Percentiles rank a stretch among this genome's conserved stretches.
phyloP scores from a whole-genome alignment of 2,797 vertebrate genomes.

The Poecile montanus region DNA sequence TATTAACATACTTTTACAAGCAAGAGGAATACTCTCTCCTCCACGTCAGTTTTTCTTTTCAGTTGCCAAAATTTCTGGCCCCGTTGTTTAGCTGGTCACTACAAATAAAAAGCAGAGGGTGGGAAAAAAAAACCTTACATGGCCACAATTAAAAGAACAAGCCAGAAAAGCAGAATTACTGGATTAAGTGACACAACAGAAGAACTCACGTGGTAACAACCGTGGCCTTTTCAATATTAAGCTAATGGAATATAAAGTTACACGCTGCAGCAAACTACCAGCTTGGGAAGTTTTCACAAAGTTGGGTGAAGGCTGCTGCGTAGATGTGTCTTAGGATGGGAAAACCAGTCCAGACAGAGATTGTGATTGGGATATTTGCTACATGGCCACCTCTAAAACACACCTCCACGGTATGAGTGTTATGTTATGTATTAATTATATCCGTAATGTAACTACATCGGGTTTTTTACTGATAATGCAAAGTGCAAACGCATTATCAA shows the following conservation, averaged over 20 bases:
- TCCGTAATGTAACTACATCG: neutral
- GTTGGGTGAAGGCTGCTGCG: neutral
- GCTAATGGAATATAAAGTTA: neutral
- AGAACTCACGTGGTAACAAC: neutral
- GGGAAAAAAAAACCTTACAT: rapidly evolving
- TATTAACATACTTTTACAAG: neutral
- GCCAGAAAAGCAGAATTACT: neutral
- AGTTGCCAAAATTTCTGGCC: neutral
- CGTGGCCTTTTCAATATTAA: neutral
- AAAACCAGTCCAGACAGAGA: rapidly evolving
- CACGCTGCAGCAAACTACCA: neutral
- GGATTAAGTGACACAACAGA: neutral
- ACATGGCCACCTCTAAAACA: rapidly evolving
- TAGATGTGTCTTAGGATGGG: neutral
- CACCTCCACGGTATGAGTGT: rapidly evolving
- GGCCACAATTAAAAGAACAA: neutral
- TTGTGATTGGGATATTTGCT: rapidly evolving
- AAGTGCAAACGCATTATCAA: rapidly evolving
- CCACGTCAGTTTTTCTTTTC: neutral
- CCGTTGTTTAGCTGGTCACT: neutral
- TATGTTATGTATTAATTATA: rapidly evolving
- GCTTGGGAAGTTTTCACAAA: neutral
- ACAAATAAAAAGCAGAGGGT: neutral
- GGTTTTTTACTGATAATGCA: rapidly evolving
- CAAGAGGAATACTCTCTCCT: neutral